These are phyloP conservation scores for Lamellibrachia luymesi DNA, from an alignment of 1,140 invertebrate species.

Conservation along the genomic window DNA sequence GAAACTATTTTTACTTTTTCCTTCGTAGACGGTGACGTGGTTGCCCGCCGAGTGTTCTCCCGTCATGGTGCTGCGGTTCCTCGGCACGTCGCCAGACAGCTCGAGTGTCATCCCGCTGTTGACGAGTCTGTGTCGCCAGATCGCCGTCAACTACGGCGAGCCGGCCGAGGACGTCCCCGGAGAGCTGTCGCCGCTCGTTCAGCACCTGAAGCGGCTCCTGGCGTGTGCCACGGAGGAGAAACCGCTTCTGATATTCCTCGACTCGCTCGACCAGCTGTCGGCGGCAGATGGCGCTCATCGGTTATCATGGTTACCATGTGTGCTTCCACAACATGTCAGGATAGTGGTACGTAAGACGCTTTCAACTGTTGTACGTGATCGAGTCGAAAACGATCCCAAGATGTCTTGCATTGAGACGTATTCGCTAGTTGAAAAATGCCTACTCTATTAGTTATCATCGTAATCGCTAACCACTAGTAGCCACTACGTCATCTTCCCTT, in stretches of 20 bases:
- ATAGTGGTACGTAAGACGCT: constrained; percentile 67
- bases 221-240: constrained; percentile 38
- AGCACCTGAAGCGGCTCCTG: constrained; percentile 91
- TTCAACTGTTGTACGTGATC: too few species aligned
- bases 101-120: constrained; percentile 90
- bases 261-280: constrained; percentile 91
- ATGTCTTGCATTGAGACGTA: neutral
- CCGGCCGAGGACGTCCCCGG: constrained; percentile 92
- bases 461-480: too few species aligned
- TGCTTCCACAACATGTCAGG: constrained; percentile 86
- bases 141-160: constrained; percentile 91
- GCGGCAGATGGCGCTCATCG: constrained; percentile 91
- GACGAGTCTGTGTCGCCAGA: constrained; percentile 72
- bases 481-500: neutral
- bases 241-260: constrained; percentile 49
- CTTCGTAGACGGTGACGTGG: neutral
- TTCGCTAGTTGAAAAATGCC: neutral
- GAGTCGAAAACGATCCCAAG: too few species aligned
- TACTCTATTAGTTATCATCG: neutral
- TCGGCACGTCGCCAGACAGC: constrained; percentile 95
- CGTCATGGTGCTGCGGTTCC: constrained; percentile 70
- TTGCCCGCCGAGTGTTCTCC: neutral
- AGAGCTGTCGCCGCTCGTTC: constrained; percentile 91
- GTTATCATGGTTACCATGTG: constrained; percentile 92
- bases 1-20: neutral